A percentile compares a stretch with the other conserved stretches of the same genome.
These are phyloP conservation scores for Mylabris sibirica DNA, from an alignment of 2,888 invertebrate species.

Conservation along the genomic window DNA sequence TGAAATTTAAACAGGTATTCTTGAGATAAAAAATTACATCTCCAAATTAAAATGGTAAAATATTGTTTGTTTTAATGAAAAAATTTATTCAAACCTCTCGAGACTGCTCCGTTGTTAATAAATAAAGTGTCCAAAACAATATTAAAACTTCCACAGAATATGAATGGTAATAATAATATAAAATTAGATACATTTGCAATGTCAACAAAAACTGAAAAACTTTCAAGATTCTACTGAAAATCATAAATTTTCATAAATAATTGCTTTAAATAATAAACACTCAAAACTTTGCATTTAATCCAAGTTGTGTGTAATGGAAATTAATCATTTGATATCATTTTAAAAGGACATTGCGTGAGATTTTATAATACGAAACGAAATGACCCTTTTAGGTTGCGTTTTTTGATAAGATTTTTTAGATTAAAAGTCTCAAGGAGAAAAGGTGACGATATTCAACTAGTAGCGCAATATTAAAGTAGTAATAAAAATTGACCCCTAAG, in stretches of 20 bases:
- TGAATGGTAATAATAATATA: not conserved
- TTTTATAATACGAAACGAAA: conserved; percentile 26
- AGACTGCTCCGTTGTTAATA: not conserved
- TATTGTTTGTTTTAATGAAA: not conserved
- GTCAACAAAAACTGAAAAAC: not conserved
- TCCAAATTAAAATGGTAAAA: too few relatives aligned
- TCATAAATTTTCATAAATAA: too few relatives aligned
- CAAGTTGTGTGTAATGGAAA: not conserved
- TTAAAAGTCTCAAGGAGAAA: conserved; percentile 13
- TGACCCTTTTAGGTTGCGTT: conserved; percentile 31
- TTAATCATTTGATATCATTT: not conserved
- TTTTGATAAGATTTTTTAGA: conserved; percentile 18
- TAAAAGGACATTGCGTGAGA: conserved; percentile 29
- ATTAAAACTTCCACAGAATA: not conserved
- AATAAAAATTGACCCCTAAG: not conserved
- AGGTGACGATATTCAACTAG: conserved; percentile 27
- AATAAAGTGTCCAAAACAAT: not conserved
- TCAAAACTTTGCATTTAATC: not conserved
- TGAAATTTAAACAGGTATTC: too few relatives aligned
- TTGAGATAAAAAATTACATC: too few relatives aligned
- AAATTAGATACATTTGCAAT: not conserved
- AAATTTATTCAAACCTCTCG: not conserved
- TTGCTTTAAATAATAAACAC: too few relatives aligned
- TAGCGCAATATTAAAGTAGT: conserved; percentile 21
- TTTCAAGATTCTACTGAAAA: too few relatives aligned